Base-by-base conservation (phyloP, 92 coral and sea anemone species). In the Heliopora coerulea region DNA sequence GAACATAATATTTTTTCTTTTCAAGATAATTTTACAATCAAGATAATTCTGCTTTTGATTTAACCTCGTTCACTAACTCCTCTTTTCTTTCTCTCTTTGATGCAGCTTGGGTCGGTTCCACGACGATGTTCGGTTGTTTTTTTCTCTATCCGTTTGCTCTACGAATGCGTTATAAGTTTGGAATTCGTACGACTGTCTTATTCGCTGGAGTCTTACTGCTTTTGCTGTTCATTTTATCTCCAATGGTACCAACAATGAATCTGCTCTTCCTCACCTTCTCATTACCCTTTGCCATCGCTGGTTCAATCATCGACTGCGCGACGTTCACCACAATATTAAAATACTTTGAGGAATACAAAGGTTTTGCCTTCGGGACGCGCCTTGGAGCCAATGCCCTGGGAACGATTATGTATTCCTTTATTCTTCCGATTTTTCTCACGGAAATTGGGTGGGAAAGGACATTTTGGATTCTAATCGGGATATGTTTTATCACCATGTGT, bases 371-470 rank as follows among this genome's bases (percentile, higher is more conserved):
- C 23, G 61, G 61, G 12, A 4, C 23, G 61, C 61, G 61, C 33
- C 14, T 56, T 23, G 61, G 61, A 6, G 3, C 61, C 18, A 31
- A 3, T 30, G 35, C 82, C 0, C 72, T 42, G 25, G 86, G 86
- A 0, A 23, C 78, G 37, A 66, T 75, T 78, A 31, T 82, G 23
- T 74, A 74, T 57, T 80, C 86, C 25, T 75, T 80, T 0, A 12
- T 66, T 8, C 18, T 82, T 26, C 86, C 77, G 26, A 20, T 33
- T 17, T 41, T 82, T 25, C 27, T 82, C 49, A 80, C 63, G 57
- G 44, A 37, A 26, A n/a, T 66, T 15, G 82, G 86, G 0, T 82
- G 86, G 86, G 75, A 76, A 49, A 74, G 41, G 70, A 66, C 82
- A 25, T 72, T 75, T 32, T 67, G 68, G 13, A 57, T 35, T 41